Evolutionary conservation across 64 coral and sea anemone genomes (phyloP), one percentile per base, ranked within the genome.

Genomic region (Anthopleura sola): DNA sequence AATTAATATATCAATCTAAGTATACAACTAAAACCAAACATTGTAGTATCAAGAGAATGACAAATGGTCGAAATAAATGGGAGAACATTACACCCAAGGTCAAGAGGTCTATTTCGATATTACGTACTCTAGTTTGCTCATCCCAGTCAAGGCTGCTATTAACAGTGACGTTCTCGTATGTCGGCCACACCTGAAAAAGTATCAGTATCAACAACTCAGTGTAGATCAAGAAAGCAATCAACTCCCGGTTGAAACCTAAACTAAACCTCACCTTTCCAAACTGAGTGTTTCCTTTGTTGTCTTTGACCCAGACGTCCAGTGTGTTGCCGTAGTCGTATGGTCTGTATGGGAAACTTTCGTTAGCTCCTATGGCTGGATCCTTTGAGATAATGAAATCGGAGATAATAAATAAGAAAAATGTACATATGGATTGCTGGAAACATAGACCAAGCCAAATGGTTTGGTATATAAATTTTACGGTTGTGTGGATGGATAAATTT

Each of bases 341-440:
- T 21, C 49, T 90, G 58, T 99, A 99, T 20, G 85, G 88, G 16
- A 80, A 78, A 4, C 89, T 95, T 40, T 99, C 97, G n/a, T 99
- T 99, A 24, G 97, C 90, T 75, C 97, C 93, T 60, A 99, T 99
- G 32, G 97, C 97, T 26, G 97, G 97, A 75, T 99, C 97, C 97
- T 98, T 39, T 34, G 66, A 71, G 28, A 68, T 19, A 58, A 16
- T 68, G 6, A 68, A 28, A 3, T 24, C 9, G n/a, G n/a, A n/a
- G n/a, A n/a, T n/a, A n/a, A n/a, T n/a, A n/a, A 68, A 68, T 20
- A 13, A 12, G 24, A 23, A 68, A 20, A 68, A 28, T 58, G 55
- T 3, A 58, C 14, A 20, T n/a, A n/a, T n/a, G n/a, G n/a, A n/a
- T n/a, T n/a, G n/a, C n/a, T n/a, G n/a, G n/a, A n/a, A n/a, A n/a